These are phyloP conservation scores for Lordiphosa andalusiaca DNA, from an alignment of 2,888 invertebrate species.

Conservation along the genomic window DNA sequence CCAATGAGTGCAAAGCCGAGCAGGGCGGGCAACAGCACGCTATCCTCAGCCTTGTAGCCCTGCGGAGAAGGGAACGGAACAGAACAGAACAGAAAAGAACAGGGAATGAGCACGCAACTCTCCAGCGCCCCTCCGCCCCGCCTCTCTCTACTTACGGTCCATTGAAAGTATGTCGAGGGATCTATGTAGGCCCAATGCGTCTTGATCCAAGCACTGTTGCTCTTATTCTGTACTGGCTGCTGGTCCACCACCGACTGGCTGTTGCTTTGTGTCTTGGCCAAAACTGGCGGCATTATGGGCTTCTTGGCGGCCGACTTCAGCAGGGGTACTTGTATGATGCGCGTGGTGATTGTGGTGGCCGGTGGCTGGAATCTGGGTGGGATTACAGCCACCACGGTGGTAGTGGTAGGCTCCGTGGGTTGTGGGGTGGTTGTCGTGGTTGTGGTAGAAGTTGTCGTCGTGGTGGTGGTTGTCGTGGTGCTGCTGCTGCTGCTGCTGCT, in stretches of 20 bases:
- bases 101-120: background rate
- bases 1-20: slow-evolving; percentile 81
- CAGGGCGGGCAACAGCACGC: slow-evolving; percentile 82
- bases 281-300: slow-evolving; percentile 81
- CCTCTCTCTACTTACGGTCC: slow-evolving; percentile 82
- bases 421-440: slow-evolving; percentile 23
- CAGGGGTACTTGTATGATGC: slow-evolving; percentile 77
- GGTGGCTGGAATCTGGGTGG: slow-evolving; percentile 29
- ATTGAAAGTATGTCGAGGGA: slow-evolving; percentile 85
- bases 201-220: slow-evolving; percentile 82
- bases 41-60: slow-evolving; percentile 84
- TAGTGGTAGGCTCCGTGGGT: slow-evolving; percentile 2
- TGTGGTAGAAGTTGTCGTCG: slow-evolving; percentile 19
- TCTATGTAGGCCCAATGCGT: slow-evolving; percentile 85
- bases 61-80: slow-evolving; percentile 53
- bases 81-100: too few relatives aligned
- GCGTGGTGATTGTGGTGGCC: slow-evolving; percentile 64
- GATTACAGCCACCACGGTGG: slow-evolving; percentile 3
- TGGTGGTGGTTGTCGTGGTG: slow-evolving; percentile 38
- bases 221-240: slow-evolving; percentile 65
- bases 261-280: slow-evolving; percentile 74
- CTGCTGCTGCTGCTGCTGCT: slow-evolving; percentile 5
- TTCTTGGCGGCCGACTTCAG: slow-evolving; percentile 82
- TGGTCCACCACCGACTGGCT: slow-evolving; percentile 18
- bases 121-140: background rate